These are phyloP conservation scores for Natator depressus DNA, from an alignment of 2,113 vertebrate genomes.

Conservation along the genomic window DNA sequence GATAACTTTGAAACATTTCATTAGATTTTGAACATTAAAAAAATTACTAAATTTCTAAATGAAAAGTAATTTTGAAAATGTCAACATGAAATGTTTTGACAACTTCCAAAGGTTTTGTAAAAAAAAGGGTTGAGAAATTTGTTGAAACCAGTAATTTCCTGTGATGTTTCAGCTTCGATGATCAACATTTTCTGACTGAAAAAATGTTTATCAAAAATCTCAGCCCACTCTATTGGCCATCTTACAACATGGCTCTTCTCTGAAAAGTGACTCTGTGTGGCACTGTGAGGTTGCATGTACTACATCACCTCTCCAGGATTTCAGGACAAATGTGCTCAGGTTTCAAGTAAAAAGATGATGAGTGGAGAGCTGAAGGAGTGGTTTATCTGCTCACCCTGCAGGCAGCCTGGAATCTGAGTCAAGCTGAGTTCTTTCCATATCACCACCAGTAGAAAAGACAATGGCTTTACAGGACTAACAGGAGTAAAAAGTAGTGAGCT, in stretches of 20 bases:
- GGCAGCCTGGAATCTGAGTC: not conserved
- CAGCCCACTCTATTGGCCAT: not conserved
- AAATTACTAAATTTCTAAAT: not conserved
- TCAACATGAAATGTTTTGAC: not conserved
- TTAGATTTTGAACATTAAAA: not conserved
- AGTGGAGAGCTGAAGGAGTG: not conserved
- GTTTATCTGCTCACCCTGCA: not conserved
- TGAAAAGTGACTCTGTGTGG: not conserved
- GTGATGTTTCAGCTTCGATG: not conserved
- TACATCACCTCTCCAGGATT: not conserved
- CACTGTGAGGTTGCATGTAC: not conserved
- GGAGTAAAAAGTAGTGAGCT: not conserved
- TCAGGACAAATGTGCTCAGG: not conserved
- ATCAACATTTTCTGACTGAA: not conserved
- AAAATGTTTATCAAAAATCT: not conserved
- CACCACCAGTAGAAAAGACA: not conserved
- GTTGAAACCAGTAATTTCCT: not conserved
- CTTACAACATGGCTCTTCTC: not conserved
- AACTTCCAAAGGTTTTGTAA: not conserved
- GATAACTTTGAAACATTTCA: not conserved
- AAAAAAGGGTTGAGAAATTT: not conserved
- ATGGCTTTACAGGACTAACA: not conserved
- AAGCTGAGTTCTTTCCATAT: not conserved
- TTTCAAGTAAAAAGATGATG: not conserved
- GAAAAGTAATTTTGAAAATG: not conserved